These are phyloP conservation scores for Pseudopipra pipra DNA, from an alignment of 2,113 vertebrate species.

Conservation along the genomic window DNA sequence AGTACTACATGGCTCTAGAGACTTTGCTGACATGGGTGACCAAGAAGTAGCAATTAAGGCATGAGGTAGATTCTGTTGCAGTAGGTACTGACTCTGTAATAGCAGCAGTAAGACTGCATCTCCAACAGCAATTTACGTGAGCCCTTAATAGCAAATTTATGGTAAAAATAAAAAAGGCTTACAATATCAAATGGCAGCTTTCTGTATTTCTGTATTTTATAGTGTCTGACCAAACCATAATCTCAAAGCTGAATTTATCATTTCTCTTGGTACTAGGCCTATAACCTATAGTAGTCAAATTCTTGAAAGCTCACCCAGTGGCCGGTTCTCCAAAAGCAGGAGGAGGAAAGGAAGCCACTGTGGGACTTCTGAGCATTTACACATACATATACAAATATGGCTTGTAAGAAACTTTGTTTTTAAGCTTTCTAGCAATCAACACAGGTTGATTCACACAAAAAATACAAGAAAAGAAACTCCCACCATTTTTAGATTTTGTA, in stretches of 20 bases:
- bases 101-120: neutral
- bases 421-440: neutral
- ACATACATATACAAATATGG: neutral
- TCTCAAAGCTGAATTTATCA: neutral
- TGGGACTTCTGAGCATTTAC: neutral
- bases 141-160: neutral
- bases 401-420: neutral
- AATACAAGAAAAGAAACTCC: accelerated
- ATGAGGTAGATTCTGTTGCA: neutral
- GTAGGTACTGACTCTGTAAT: neutral
- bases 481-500: neutral
- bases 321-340: neutral
- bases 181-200: neutral
- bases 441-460: neutral
- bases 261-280: neutral
- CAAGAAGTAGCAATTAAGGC: neutral
- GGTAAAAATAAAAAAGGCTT: too few relatives aligned
- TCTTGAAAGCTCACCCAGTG: neutral
- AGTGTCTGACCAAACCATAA: neutral
- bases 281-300: neutral
- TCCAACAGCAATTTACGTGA: neutral
- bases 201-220: neutral
- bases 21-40: neutral
- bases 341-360: neutral
- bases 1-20: neutral